These are phyloP conservation scores for Xylocampa areola DNA, from an alignment of 2,888 invertebrate species.

Conservation along the genomic window DNA sequence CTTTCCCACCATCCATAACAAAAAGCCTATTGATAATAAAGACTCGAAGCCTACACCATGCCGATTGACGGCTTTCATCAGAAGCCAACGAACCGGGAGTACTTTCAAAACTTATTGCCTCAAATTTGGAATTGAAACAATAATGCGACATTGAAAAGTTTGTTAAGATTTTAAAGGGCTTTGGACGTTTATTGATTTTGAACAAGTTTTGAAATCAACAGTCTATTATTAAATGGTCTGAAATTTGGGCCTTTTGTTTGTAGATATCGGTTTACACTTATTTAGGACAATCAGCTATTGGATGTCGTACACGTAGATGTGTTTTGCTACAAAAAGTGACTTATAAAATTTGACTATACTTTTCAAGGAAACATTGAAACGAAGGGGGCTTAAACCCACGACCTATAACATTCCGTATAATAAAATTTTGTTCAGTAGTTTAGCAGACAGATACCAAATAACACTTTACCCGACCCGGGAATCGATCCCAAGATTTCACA, in stretches of 20 bases:
- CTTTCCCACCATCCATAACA: slow-evolving; percentile 23
- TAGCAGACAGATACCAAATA: too few species aligned
- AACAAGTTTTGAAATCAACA: slow-evolving; percentile 37
- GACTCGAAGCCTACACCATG: slow-evolving; percentile 42
- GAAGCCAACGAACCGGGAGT: slow-evolving; percentile 39
- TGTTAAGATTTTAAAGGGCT: slow-evolving; percentile 41
- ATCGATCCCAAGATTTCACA: too few species aligned
- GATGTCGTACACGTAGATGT: too few species aligned
- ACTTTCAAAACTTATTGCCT: slow-evolving; percentile 51
- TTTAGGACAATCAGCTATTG: too few species aligned
- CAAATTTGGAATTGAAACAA: slow-evolving; percentile 52
- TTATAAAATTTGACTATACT: too few species aligned
- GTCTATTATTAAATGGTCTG: slow-evolving; percentile 37
- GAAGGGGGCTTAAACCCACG: too few species aligned
- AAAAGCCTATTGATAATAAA: slow-evolving; percentile 51
- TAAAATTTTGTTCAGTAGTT: too few species aligned
- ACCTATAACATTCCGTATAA: too few species aligned
- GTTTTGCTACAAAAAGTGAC: too few species aligned
- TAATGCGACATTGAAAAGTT: slow-evolving; percentile 52
- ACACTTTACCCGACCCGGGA: too few species aligned
- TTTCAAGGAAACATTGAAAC: too few species aligned
- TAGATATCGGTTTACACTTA: slow-evolving; percentile 8
- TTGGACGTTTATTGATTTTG: slow-evolving; percentile 44
- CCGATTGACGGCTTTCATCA: slow-evolving; percentile 33
- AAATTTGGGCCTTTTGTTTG: slow-evolving; percentile 21